Percentiles rank a stretch among this genome's conserved stretches.
phyloP scores from a whole-genome alignment of 1,140 invertebrate genomes.

The Drosophila asahinai region DNA sequence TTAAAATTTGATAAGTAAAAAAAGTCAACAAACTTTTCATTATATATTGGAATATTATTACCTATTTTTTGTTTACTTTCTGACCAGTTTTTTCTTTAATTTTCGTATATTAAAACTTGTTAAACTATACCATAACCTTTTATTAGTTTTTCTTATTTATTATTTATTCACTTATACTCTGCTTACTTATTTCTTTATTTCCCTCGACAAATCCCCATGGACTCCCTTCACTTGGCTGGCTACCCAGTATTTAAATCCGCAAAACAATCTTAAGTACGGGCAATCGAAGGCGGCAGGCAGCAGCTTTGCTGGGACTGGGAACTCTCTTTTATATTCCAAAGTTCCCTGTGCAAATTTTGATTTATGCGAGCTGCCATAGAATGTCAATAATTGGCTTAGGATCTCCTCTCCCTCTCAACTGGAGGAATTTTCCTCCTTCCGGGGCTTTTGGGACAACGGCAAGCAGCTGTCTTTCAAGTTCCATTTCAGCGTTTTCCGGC shows the following conservation, averaged over 20 bases:
- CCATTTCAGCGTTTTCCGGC: slow-evolving; percentile 22
- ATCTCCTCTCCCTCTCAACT: slow-evolving; percentile 23
- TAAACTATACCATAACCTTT: too few species aligned
- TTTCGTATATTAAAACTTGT: too few species aligned
- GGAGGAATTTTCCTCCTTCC: slow-evolving; percentile 8
- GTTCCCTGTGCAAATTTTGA: slow-evolving; percentile 45
- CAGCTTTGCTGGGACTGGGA: background rate
- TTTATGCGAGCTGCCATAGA: slow-evolving; percentile 66
- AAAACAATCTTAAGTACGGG: slow-evolving; percentile 12
- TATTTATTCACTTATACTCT: too few species aligned
- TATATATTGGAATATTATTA: too few species aligned
- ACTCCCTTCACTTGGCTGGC: background rate
- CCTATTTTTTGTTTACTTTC: too few species aligned
- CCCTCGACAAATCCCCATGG: background rate
- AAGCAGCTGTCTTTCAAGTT: slow-evolving; percentile 52
- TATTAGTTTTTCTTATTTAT: too few species aligned
- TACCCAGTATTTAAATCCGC: slow-evolving; percentile 21
- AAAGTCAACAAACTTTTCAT: too few species aligned
- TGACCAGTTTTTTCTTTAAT: too few species aligned
- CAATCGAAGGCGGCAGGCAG: slow-evolving; percentile 6
- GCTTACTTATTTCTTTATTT: background rate
- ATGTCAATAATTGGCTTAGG: slow-evolving; percentile 73
- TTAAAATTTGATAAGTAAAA: too few species aligned
- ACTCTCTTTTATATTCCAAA: slow-evolving; percentile 6
- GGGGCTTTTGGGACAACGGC: background rate